Percentiles rank a stretch among this genome's conserved stretches.
These are phyloP conservation scores for Cassiopea andromeda DNA, from an alignment of 30 jellyfish, hydroid and myxozoan genomes.

Conservation along the genomic window DNA sequence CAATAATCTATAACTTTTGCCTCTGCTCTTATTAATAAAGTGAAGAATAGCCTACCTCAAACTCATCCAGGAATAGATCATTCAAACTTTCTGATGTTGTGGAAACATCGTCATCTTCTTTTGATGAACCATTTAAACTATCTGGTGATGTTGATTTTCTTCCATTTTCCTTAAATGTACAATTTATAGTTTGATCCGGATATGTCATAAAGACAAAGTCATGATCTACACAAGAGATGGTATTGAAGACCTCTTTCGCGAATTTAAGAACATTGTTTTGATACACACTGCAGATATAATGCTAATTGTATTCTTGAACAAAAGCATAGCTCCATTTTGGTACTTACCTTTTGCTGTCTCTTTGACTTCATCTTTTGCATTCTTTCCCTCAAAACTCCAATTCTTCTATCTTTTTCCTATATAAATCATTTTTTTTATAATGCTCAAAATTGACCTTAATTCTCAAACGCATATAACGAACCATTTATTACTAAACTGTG, in stretches of 20 bases:
- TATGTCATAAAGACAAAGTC: no score
- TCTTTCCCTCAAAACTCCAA: constrained; percentile 70
- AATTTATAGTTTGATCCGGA: not conserved
- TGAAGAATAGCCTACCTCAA: constrained; percentile 11
- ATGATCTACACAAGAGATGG: no score
- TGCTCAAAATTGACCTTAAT: no score
- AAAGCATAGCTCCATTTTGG: no score
- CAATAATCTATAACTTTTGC: not conserved
- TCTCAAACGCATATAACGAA: no score
- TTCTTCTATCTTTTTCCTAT: constrained; percentile 81
- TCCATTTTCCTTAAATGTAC: constrained; percentile 26
- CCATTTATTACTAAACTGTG: no score
- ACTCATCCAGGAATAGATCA: constrained; percentile 20
- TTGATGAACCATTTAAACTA: constrained; percentile 41
- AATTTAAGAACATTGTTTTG: no score
- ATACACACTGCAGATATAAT: no score
- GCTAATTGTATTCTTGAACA: no score
- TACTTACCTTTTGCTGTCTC: constrained; percentile 35
- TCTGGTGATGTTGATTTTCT: constrained; percentile 72
- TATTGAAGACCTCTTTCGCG: no score
- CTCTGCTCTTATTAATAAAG: not conserved
- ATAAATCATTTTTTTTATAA: not conserved
- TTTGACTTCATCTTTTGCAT: constrained; percentile 39
- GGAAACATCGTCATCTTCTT: constrained; percentile 61
- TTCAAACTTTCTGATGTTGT: constrained; percentile 27